Evolutionary conservation across 2,797 vertebrate genomes (phyloP).

Genomic region (Falco naumanni): DNA sequence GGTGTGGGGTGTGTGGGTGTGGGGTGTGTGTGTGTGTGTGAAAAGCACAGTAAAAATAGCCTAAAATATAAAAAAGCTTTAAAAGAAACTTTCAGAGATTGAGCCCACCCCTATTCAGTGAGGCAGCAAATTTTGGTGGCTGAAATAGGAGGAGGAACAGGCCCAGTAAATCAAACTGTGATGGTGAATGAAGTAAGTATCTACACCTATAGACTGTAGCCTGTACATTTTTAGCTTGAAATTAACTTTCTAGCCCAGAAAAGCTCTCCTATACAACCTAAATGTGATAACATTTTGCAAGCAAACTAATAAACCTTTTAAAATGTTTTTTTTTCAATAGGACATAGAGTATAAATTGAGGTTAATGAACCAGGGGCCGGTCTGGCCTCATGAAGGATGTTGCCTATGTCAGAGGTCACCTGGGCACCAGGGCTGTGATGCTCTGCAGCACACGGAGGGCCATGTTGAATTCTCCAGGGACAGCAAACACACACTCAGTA

Average conservation of each 20-base stretch:
- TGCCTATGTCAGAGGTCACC: not conserved
- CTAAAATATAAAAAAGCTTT: not conserved
- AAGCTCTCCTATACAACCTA: not conserved
- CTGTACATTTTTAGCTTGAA: not conserved
- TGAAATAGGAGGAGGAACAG: not conserved
- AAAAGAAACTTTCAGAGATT: not conserved
- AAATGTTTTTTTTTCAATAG: not conserved
- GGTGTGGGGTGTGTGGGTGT: too few species aligned
- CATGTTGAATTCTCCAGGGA: not conserved
- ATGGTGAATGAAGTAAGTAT: not conserved
- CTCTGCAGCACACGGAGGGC: not conserved
- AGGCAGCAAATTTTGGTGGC: not conserved
- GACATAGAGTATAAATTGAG: not conserved
- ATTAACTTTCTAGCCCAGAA: not conserved
- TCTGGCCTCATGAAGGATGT: not conserved
- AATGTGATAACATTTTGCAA: not conserved
- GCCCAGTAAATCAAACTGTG: not conserved
- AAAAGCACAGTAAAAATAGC: not conserved
- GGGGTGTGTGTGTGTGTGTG: too few species aligned
- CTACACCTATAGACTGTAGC: rapidly evolving
- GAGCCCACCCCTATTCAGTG: not conserved
- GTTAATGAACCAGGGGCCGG: not conserved
- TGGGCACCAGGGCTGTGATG: not conserved
- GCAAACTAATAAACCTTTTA: not conserved
- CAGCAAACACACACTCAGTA: not conserved